Evolutionary conservation across 1,140 invertebrate species (phyloP).

Genomic region (Homalodisca vitripennis): DNA sequence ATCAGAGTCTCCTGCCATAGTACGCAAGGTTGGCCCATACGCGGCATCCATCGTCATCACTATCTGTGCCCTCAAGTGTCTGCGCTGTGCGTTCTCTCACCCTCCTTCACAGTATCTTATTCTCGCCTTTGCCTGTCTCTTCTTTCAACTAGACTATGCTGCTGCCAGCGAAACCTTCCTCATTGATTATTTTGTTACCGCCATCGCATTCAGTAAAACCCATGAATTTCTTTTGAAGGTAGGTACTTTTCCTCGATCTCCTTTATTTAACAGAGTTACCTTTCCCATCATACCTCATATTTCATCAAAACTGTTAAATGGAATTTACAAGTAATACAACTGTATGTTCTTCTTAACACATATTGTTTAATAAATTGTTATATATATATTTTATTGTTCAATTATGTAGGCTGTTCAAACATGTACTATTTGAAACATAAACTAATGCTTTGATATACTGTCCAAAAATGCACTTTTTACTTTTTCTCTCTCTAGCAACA

Average conservation of each 20-base stretch:
- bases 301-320: too few species aligned
- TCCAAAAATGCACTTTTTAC: too few species aligned
- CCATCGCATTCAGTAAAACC: slow-evolving; percentile 81
- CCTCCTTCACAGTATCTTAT: slow-evolving; percentile 90
- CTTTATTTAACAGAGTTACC: too few species aligned
- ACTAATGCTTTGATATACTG: too few species aligned
- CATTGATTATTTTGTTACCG: slow-evolving; percentile 89
- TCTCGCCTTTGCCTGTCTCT: slow-evolving; percentile 85
- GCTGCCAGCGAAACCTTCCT: slow-evolving; percentile 82
- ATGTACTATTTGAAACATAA: too few species aligned
- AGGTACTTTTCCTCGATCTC: slow-evolving; percentile 39
- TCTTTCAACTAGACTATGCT: slow-evolving; percentile 83
- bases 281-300: too few species aligned
- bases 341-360: too few species aligned
- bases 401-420: too few species aligned
- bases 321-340: too few species aligned
- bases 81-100: slow-evolving; percentile 90
- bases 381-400: too few species aligned
- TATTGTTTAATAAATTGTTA: too few species aligned
- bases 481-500: too few species aligned
- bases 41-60: slow-evolving; percentile 83
- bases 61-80: slow-evolving; percentile 84
- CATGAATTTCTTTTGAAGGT: slow-evolving; percentile 84
- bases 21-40: slow-evolving; percentile 72
- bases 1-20: slow-evolving; percentile 74